Percentiles rank a stretch among this genome's conserved stretches.
phyloP scores from a whole-genome alignment of 2,888 invertebrate genomes.

The Notodonta dromedarius region DNA sequence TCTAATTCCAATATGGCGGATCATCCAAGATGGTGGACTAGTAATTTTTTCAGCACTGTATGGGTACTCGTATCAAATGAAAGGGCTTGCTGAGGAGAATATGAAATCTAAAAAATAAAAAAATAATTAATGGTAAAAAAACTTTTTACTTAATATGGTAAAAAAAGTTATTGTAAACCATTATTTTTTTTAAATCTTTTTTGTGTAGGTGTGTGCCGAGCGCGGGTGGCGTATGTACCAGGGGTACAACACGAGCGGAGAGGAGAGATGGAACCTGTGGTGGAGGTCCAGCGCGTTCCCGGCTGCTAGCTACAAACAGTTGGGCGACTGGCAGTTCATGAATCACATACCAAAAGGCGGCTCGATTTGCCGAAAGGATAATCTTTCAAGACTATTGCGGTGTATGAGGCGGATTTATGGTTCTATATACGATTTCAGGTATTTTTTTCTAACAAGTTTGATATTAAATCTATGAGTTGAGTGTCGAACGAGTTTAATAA shows the following conservation, averaged over 20 bases:
- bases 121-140: too few relatives aligned
- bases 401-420: conserved; percentile 93
- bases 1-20: too few relatives aligned
- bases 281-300: conserved; percentile 92
- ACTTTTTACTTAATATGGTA: too few relatives aligned
- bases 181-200: not conserved
- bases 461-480: too few relatives aligned
- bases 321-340: conserved; percentile 91
- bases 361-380: conserved; percentile 93
- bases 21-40: too few relatives aligned
- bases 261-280: conserved; percentile 93
- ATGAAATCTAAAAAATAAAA: too few relatives aligned
- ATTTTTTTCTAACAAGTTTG: too few relatives aligned
- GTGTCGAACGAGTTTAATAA: too few relatives aligned
- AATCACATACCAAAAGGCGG: conserved; percentile 94
- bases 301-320: conserved; percentile 85
- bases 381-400: conserved; percentile 89
- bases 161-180: not conserved
- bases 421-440: conserved; percentile 93
- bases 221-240: conserved; percentile 93
- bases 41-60: too few relatives aligned
- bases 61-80: too few relatives aligned
- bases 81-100: too few relatives aligned
- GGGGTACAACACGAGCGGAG: conserved; percentile 69
- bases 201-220: conserved; percentile 88